Conservation (phyloP, 2,797 vertebrate genomes). For the Crocodylus rhombifer region DNA sequence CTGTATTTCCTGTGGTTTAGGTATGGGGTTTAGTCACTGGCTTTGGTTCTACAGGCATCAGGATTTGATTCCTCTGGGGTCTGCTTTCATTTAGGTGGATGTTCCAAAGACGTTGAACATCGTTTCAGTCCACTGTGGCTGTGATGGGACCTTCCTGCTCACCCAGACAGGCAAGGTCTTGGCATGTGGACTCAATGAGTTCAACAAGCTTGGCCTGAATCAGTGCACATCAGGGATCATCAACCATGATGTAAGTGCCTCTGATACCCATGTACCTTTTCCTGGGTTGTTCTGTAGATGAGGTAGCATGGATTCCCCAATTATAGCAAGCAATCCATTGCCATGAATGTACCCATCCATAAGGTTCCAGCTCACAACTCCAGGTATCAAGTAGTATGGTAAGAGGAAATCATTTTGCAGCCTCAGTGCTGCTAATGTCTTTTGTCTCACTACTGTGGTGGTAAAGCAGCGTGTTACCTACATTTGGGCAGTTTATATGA, state of each 20-base stretch:
- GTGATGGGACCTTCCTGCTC: constrained; percentile 94
- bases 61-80: not conserved
- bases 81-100: constrained; percentile 85
- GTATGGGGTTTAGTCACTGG: not conserved
- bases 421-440: not conserved
- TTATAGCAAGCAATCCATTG: not conserved
- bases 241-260: constrained; percentile 87
- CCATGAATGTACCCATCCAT: not conserved
- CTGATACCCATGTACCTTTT: not conserved
- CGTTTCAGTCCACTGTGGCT: constrained; percentile 90
- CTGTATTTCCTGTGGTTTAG: not conserved
- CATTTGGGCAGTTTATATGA: not conserved
- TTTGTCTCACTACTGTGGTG: not conserved
- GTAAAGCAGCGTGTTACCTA: not conserved
- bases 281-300: not conserved
- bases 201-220: constrained; percentile 96
- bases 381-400: not conserved
- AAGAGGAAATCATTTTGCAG: constrained; percentile 13
- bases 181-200: constrained; percentile 98
- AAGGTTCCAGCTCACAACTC: not conserved
- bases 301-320: not conserved
- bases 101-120: constrained; percentile 92
- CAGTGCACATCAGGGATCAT: constrained; percentile 95
- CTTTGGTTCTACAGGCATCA: constrained; percentile 31
- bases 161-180: constrained; percentile 96